Evolutionary conservation across 1,140 invertebrate species (phyloP).

Genomic region (Penaeus indicus): DNA sequence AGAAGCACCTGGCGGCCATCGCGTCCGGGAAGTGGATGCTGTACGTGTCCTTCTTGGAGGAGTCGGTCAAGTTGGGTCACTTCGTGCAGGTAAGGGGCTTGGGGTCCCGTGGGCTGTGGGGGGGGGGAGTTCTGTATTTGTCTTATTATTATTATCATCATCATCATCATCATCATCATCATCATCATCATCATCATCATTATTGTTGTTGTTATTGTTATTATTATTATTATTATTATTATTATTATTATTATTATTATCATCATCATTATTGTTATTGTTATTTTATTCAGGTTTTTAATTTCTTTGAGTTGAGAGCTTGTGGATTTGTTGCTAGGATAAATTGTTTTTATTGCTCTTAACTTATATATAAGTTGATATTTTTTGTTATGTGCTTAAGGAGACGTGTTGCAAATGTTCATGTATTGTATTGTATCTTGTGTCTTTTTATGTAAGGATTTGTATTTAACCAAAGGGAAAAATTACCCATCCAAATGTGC

Average conservation of each 20-base stretch:
- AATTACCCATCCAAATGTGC: too few relatives aligned
- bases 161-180: background rate
- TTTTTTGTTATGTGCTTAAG: too few relatives aligned
- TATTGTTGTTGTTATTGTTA: background rate
- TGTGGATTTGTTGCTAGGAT: too few relatives aligned
- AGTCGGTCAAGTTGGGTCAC: conserved; percentile 75
- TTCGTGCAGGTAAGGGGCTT: conserved; percentile 78
- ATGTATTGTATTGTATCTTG: too few relatives aligned
- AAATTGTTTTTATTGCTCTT: too few relatives aligned
- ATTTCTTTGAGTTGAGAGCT: background rate
- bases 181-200: background rate
- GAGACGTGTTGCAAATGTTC: too few relatives aligned
- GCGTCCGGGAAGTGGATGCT: conserved; percentile 90
- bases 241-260: too few relatives aligned
- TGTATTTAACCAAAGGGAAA: too few relatives aligned
- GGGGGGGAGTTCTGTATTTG: background rate
- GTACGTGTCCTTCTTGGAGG: conserved; percentile 81
- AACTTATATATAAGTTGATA: too few relatives aligned
- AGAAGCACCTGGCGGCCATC: conserved; percentile 86
- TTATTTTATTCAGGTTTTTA: background rate
- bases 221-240: background rate
- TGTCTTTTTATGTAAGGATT: too few relatives aligned
- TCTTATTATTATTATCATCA: background rate
- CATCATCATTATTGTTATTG: background rate
- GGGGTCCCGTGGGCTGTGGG: background rate